Conservation (phyloP, 1,140 invertebrate species). For the Uloborus diversus region DNA sequence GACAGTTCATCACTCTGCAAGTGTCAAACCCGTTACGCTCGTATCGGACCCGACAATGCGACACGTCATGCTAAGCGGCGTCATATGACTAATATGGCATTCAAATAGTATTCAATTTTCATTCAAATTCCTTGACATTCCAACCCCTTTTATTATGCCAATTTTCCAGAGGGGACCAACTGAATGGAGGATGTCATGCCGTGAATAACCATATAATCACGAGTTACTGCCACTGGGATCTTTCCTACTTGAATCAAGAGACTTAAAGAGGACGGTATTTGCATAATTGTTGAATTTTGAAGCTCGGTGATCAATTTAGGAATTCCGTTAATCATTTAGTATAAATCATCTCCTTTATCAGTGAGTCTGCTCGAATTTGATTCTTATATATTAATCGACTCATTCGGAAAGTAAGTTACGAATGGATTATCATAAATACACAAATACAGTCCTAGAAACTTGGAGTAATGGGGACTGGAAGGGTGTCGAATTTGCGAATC, state of each 20-base stretch:
- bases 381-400: too few relatives aligned
- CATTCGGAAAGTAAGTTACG: too few relatives aligned
- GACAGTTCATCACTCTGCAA: conserved; percentile 31
- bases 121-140: conserved; percentile 38
- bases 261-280: conserved; percentile 20
- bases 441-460: too few relatives aligned
- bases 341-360: too few relatives aligned
- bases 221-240: neutral
- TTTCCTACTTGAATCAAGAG: neutral
- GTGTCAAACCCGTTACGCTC: conserved; percentile 42
- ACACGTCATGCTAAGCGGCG: neutral
- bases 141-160: neutral
- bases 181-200: neutral
- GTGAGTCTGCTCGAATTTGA: too few relatives aligned
- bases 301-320: neutral
- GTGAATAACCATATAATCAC: neutral
- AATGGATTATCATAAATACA: too few relatives aligned
- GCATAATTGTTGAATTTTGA: neutral
- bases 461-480: too few relatives aligned
- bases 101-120: conserved; percentile 24
- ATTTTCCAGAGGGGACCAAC: neutral
- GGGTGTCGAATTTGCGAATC: too few relatives aligned
- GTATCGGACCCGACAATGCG: conserved; percentile 22
- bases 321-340: too few relatives aligned
- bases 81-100: conserved; percentile 20